Conservation (phyloP, 2,113 vertebrate genomes). For the Hemicordylus capensis region DNA sequence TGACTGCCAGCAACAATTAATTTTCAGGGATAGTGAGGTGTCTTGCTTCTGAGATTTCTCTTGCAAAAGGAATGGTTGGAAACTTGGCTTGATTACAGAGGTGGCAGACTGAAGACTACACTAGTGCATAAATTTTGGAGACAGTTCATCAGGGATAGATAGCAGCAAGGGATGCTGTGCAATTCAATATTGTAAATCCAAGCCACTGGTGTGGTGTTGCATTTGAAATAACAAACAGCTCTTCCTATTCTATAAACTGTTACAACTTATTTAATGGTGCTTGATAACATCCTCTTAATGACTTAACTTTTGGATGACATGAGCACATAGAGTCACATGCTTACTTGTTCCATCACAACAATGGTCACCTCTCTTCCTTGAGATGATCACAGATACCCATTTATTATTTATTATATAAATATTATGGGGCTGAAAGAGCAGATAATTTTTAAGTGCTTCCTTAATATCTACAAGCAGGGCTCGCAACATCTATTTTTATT, state of each 20-base stretch:
- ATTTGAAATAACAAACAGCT: neutral
- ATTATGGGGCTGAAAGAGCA: neutral
- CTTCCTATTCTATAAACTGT: neutral
- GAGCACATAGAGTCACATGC: neutral
- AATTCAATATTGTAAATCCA: conserved; percentile 44
- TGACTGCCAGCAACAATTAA: conserved; percentile 45
- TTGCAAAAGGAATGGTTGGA: conserved; percentile 10
- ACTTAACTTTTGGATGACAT: neutral
- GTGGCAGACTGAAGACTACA: conserved; percentile 36
- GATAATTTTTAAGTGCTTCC: neutral
- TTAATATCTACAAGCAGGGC: neutral
- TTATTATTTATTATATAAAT: neutral
- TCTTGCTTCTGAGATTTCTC: conserved; percentile 45
- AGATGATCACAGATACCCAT: neutral
- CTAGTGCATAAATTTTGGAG: conserved; percentile 49
- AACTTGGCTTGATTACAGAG: conserved; percentile 56
- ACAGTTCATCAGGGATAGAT: conserved; percentile 49
- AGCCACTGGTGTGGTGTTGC: neutral
- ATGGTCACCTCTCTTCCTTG: neutral
- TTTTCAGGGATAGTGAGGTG: conserved; percentile 32
- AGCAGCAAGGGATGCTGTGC: conserved; percentile 35
- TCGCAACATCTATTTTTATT: neutral
- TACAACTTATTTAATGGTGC: neutral
- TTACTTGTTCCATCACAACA: neutral
- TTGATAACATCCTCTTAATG: neutral